Evolutionary conservation across 2,113 vertebrate genomes (phyloP).

Genomic region (Sisor rabdophorus): DNA sequence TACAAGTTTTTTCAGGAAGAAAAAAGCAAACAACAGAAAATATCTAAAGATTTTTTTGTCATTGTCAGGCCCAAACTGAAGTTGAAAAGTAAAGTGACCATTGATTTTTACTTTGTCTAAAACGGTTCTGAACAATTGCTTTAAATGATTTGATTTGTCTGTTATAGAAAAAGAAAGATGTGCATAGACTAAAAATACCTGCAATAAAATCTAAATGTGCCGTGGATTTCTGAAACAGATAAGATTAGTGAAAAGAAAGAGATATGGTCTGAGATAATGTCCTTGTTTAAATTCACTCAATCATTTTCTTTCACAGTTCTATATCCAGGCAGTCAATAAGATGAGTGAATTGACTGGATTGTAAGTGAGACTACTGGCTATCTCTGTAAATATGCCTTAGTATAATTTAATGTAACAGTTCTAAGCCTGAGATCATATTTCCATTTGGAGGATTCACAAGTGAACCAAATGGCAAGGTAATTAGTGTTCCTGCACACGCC

Average conservation of each 20-base stretch:
- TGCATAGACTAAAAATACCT: conserved; percentile 68
- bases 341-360: conserved; percentile 74
- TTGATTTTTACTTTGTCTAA: conserved; percentile 64
- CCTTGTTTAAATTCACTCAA: conserved; percentile 76
- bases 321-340: conserved; percentile 84
- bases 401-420: conserved; percentile 82
- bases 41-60: conserved; percentile 46
- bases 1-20: no score
- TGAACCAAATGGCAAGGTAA: conserved; percentile 96
- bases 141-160: conserved; percentile 62
- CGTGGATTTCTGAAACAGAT: conserved; percentile 60
- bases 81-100: conserved; percentile 56
- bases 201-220: conserved; percentile 68
- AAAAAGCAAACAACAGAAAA: conserved; percentile 13
- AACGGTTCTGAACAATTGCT: conserved; percentile 60
- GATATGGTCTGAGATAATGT: conserved; percentile 50
- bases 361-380: conserved; percentile 80
- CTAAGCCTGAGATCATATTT: conserved; percentile 87
- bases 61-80: conserved; percentile 51
- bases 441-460: conserved; percentile 92
- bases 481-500: conserved; percentile 97
- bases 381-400: conserved; percentile 94
- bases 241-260: conserved; percentile 31
- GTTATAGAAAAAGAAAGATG: conserved; percentile 58
- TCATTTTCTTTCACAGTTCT: conserved; percentile 75